Conservation (phyloP, 2,888 invertebrate species). For the Melieria picta region DNA sequence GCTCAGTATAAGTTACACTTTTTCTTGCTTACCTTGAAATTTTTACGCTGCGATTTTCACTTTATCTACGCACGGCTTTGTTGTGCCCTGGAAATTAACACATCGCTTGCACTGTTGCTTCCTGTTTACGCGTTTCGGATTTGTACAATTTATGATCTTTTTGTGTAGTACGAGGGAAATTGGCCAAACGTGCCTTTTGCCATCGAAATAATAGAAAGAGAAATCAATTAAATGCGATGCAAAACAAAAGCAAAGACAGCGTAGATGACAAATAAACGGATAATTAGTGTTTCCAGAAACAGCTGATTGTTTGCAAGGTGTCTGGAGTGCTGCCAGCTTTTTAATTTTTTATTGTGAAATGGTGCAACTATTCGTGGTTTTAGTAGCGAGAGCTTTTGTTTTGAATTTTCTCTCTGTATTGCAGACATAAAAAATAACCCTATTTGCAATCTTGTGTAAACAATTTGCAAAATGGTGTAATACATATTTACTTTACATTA, state of each 20-base stretch:
- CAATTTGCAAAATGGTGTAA: too few relatives aligned
- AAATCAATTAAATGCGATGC: slow-evolving; percentile 31
- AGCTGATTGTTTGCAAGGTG: neutral
- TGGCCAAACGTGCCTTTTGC: neutral
- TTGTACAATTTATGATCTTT: slow-evolving; percentile 2
- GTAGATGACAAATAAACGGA: slow-evolving; percentile 5
- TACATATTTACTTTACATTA: too few relatives aligned
- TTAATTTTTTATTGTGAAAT: too few relatives aligned
- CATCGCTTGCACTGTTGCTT: neutral
- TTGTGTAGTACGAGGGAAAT: slow-evolving; percentile 8
- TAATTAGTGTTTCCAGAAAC: neutral
- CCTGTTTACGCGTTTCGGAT: slow-evolving; percentile 2
- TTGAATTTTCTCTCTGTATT: too few relatives aligned
- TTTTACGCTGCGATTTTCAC: neutral
- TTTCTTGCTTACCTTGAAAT: slow-evolving; percentile 15
- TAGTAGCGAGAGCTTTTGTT: too few relatives aligned
- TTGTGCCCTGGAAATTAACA: neutral
- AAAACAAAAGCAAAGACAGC: slow-evolving; percentile 23
- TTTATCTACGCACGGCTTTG: too few relatives aligned
- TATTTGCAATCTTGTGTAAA: too few relatives aligned
- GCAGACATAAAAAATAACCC: too few relatives aligned
- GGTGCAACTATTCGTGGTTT: too few relatives aligned
- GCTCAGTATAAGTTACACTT: neutral
- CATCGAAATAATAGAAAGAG: slow-evolving; percentile 15
- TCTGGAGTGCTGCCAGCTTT: too few relatives aligned